Evolutionary conservation across 2,888 invertebrate genomes (phyloP).

Genomic region (Agapetus fuscipes): DNA sequence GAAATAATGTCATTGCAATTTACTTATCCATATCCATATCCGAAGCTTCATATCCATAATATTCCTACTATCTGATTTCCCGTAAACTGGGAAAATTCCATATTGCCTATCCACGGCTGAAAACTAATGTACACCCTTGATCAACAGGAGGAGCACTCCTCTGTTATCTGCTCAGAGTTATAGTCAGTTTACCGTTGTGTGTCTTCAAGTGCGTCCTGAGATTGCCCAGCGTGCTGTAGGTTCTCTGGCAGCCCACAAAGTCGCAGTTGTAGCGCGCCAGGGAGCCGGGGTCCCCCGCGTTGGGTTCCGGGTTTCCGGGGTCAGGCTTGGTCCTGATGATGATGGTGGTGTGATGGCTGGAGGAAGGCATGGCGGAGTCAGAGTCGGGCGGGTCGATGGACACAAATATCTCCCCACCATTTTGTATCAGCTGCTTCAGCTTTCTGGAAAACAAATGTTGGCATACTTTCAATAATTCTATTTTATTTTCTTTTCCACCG

Average conservation of each 20-base stretch:
- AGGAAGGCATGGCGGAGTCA: constrained; percentile 48
- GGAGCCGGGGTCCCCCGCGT: constrained; percentile 3
- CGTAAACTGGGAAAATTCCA: no score
- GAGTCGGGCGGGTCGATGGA: constrained; percentile 57
- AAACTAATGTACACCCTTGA: no score
- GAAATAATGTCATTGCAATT: no score
- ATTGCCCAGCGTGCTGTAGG: constrained; percentile 91
- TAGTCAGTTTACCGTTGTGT: constrained; percentile 67
- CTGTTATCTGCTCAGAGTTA: no score
- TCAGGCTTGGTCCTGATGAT: constrained; percentile 50
- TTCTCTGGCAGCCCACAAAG: constrained; percentile 77
- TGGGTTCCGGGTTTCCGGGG: constrained; percentile 39
- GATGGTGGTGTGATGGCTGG: constrained; percentile 58
- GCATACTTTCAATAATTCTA: constrained; percentile 8
- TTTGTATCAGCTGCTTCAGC: constrained; percentile 57
- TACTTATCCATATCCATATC: no score
- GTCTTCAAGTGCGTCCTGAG: constrained; percentile 92
- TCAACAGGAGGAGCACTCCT: no score
- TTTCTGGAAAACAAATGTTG: constrained; percentile 36
- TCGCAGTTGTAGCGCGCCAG: constrained; percentile 56
- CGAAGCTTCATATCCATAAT: no score
- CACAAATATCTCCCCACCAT: constrained; percentile 56
- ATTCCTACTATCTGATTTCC: no score
- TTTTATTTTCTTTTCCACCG: no score
- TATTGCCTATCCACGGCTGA: no score